Percentiles rank a stretch among this genome's conserved stretches.
Conservation (phyloP, 1,140 invertebrate species). For the Drosophila sechellia region DNA sequence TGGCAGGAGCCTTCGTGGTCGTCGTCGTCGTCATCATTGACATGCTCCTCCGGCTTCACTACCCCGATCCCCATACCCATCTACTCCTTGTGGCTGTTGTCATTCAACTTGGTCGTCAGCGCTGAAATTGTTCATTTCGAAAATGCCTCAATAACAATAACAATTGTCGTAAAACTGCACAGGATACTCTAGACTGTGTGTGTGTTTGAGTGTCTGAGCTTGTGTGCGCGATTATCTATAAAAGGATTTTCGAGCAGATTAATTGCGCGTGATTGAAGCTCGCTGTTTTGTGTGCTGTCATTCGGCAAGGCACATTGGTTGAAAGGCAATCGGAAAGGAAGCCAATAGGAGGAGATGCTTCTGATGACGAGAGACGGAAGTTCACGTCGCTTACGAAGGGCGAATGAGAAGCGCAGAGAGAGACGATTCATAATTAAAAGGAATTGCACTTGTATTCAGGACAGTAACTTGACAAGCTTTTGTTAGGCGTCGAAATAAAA, state of each 20-base stretch:
- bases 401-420: constrained; percentile 5
- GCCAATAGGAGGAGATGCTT: background rate
- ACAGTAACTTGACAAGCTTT: no score
- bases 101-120: constrained; percentile 78
- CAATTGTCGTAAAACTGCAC: constrained; percentile 82
- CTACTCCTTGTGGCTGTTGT: constrained; percentile 47
- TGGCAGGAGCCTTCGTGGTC: constrained; percentile 35
- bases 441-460: background rate
- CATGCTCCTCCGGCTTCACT: constrained; percentile 63
- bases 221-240: constrained; percentile 78
- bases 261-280: constrained; percentile 81
- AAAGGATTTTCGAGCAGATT: constrained; percentile 82
- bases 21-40: constrained; percentile 65
- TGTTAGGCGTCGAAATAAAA: background rate
- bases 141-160: constrained; percentile 84
- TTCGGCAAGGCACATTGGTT: constrained; percentile 27
- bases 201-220: constrained; percentile 49
- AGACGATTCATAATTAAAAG: background rate
- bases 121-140: constrained; percentile 82
- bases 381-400: background rate
- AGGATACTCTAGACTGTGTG: constrained; percentile 55
- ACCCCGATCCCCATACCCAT: background rate
- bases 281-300: constrained; percentile 51
- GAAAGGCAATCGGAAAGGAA: background rate
- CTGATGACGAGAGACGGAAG: background rate